These are phyloP conservation scores for Lycaena phlaeas DNA, from an alignment of 2,888 invertebrate species.

Conservation along the genomic window DNA sequence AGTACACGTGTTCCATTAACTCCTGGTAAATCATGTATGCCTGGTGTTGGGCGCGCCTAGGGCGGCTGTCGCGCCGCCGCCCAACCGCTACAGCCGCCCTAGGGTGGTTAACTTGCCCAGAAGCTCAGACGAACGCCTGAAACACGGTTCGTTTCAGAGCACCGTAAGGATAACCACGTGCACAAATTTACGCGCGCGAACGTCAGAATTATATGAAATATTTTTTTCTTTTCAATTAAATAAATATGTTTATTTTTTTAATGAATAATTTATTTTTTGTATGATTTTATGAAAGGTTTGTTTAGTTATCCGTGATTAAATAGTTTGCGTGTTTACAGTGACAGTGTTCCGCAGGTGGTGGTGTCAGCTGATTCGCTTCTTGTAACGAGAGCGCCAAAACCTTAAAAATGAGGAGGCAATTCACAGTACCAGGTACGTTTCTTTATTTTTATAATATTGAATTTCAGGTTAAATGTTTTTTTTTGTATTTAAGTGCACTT, in stretches of 20 bases:
- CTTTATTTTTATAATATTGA: background rate
- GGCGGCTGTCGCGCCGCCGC: constrained; percentile 67
- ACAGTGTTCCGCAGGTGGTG: constrained; percentile 46
- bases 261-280: constrained; percentile 4
- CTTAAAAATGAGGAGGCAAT: constrained; percentile 48
- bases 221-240: constrained; percentile 11
- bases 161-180: constrained; percentile 41
- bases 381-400: constrained; percentile 35
- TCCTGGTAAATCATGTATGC: constrained; percentile 42
- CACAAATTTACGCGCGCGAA: constrained; percentile 40
- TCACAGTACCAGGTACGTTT: constrained; percentile 51
- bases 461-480: too few relatives aligned
- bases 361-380: constrained; percentile 43
- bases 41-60: constrained; percentile 71
- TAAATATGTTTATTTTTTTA: constrained; percentile 18
- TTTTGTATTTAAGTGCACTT: too few relatives aligned
- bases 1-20: constrained; percentile 48
- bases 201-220: constrained; percentile 13
- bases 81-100: constrained; percentile 43
- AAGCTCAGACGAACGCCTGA: constrained; percentile 53
- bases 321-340: constrained; percentile 41
- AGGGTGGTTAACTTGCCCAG: constrained; percentile 57
- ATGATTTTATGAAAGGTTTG: constrained; percentile 15
- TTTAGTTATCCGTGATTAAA: constrained; percentile 14
- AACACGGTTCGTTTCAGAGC: constrained; percentile 52